phyloP scores from a whole-genome alignment of 2,113 vertebrate genomes.

The Origma solitaria region DNA sequence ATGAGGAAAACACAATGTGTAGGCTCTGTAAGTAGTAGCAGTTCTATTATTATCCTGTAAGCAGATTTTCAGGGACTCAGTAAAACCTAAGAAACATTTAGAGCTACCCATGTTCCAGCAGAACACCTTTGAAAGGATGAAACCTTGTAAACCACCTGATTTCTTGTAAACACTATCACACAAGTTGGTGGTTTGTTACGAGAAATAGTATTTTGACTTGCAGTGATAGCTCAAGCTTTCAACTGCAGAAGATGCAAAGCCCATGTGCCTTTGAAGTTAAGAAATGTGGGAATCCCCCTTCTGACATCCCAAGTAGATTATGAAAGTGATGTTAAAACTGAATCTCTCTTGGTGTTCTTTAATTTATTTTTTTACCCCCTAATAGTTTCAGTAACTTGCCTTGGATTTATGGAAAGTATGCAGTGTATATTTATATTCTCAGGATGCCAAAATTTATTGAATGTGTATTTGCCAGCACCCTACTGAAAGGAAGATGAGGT shows the following conservation, averaged over 20 bases:
- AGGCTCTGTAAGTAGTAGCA: not conserved
- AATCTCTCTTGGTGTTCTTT: not conserved
- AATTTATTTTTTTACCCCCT: fast-evolving
- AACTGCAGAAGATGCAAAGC: not conserved
- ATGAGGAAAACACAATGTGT: not conserved
- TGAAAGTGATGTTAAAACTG: not conserved
- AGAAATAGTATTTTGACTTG: not conserved
- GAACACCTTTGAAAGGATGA: not conserved
- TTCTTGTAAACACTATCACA: not conserved
- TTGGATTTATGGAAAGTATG: not conserved
- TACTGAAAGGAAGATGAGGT: not conserved
- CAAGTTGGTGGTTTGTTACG: not conserved
- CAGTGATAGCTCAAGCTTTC: not conserved
- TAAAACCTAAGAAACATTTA: not conserved
- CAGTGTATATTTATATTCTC: not conserved
- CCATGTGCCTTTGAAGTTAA: not conserved
- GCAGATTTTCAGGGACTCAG: not conserved
- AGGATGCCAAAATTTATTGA: not conserved
- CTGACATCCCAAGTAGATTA: not conserved
- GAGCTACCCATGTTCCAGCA: not conserved
- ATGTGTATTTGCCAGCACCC: not conserved
- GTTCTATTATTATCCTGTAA: not conserved
- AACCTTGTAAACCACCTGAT: not conserved
- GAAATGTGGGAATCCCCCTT: not conserved
- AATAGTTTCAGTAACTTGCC: not conserved